Conservation (phyloP, 2,797 vertebrate genomes). For the Octomys mimax region DNA sequence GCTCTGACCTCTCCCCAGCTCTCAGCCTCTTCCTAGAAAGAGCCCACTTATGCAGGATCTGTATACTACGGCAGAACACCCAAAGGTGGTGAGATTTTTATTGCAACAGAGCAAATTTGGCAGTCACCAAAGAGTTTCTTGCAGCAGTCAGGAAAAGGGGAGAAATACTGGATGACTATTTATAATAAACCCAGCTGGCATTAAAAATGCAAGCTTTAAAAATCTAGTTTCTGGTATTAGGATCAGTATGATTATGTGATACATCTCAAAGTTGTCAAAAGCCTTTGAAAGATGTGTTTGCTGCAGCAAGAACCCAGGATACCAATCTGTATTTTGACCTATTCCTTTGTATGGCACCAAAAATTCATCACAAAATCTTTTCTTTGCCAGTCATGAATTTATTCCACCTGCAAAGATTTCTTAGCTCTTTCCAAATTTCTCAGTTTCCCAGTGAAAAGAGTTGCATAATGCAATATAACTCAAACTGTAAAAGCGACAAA, state of each 20-base stretch:
- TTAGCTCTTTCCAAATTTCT: background rate
- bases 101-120: background rate
- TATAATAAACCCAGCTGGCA: background rate
- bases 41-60: background rate
- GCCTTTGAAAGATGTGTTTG: conserved; percentile 28
- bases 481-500: background rate
- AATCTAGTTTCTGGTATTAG: conserved; percentile 31
- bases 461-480: background rate
- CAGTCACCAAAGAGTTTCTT: background rate
- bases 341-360: background rate
- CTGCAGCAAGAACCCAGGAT: background rate
- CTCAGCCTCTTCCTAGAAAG: background rate
- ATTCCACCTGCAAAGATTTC: background rate
- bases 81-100: conserved; percentile 12
- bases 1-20: background rate
- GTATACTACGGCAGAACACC: background rate
- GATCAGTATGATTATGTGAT: conserved; percentile 3
- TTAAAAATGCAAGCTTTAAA: conserved; percentile 17
- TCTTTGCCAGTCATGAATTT: conserved; percentile 37
- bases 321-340: conserved; percentile 1
- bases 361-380: background rate
- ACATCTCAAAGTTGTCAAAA: background rate
- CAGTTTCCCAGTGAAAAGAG: background rate
- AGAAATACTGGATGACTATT: background rate
- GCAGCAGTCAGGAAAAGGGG: background rate